Base-by-base conservation (phyloP, 2,888 invertebrate genomes). In the Acrobasis suavella region DNA sequence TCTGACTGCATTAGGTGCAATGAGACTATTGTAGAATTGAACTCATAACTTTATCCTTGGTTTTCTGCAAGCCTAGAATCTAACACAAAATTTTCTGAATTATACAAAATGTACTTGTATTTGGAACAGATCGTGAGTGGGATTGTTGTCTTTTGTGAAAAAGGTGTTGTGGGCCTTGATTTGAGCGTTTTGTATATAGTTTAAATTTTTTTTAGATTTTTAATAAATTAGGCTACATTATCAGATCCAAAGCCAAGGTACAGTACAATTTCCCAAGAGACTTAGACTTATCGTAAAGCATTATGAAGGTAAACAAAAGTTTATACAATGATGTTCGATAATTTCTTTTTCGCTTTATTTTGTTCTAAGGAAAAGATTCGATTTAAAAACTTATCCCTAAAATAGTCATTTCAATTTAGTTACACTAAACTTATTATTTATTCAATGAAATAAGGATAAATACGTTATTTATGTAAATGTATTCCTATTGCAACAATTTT, bases 61-160 rank as follows among this genome's bases (percentile, higher is more conserved):
- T 60, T 50, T 37, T 32, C 38, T 16, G 38, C n/a, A 12, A 14
- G n/a, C 46, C n/a, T 22, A 9, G 22, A 12, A 7, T 59, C n/a
- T 37, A 38, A 14, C 50, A 12, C 50, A 12, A 38, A 8, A 38
- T 50, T 32, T 50, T 46, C 46, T 50, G 49, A 15, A 15, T 50
- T 38, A 50, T 39, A 38, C 38, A 15, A 39, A 37, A 50, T 60
- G 50, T 49, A 51, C 49, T n/a, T 60, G 7, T 38, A n/a, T 42
- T 60, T 60, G 42, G 39, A 60, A 51, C 14, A 39, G 39, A 51
- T 14, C 51, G 22, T 42, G 51, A 39, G n/a, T 52, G 15, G 60
- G 17, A 51, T 51, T 38, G 46, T 7, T 14, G 46, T 46, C n/a
- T 14, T 3, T 14, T 46, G n/a, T 14, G 46, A 12, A 46, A 12